phyloP scores from a whole-genome alignment of 2,888 invertebrate genomes.

The Oithona nana region DNA sequence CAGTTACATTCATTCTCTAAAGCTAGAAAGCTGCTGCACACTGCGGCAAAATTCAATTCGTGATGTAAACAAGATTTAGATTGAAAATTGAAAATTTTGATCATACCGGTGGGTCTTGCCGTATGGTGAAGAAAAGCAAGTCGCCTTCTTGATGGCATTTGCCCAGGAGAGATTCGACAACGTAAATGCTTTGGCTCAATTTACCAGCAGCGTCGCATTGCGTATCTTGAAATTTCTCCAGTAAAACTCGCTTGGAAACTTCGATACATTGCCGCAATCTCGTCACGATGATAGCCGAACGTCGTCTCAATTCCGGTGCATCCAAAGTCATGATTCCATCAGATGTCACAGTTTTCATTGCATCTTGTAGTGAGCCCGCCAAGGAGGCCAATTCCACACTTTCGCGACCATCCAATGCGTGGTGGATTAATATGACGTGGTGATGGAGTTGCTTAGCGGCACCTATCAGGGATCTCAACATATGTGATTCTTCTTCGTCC shows the following conservation, averaged over 20 bases:
- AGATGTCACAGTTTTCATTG: neutral
- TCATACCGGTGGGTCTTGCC: neutral
- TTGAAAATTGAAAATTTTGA: neutral
- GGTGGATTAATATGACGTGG: conserved; percentile 4
- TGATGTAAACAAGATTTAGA: no score
- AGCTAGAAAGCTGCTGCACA: no score
- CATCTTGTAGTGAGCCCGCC: conserved; percentile 2
- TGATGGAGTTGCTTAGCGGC: conserved; percentile 6
- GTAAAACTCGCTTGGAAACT: neutral
- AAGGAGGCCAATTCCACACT: neutral
- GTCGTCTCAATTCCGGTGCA: conserved; percentile 3
- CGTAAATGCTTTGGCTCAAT: conserved; percentile 14
- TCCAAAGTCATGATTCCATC: conserved; percentile 1
- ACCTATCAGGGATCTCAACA: conserved; percentile 6
- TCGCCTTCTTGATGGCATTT: conserved; percentile 15
- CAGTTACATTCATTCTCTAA: no score
- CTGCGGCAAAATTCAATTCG: no score
- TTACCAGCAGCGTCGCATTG: conserved; percentile 5
- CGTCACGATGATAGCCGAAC: conserved; percentile 8
- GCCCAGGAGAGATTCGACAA: conserved; percentile 11
- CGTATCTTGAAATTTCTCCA: conserved; percentile 13
- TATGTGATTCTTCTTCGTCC: conserved; percentile 9
- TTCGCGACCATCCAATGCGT: conserved; percentile 2
- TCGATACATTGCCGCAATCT: conserved; percentile 5
- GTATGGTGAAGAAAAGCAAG: conserved; percentile 8